These are phyloP conservation scores for Ctenicera cuprea DNA, from an alignment of 2,888 invertebrate species.

Conservation along the genomic window DNA sequence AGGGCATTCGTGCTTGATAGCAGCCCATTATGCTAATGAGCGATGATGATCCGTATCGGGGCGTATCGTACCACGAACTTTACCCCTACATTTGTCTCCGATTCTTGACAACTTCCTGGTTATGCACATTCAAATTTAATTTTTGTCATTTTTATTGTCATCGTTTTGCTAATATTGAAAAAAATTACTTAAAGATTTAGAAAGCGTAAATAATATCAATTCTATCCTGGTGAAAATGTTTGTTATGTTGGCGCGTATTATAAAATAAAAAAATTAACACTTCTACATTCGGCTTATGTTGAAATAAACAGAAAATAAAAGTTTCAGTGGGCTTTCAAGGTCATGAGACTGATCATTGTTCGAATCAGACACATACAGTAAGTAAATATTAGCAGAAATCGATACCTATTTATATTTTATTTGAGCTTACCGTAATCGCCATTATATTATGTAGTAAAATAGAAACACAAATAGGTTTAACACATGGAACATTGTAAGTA, in stretches of 20 bases:
- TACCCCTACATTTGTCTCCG: slow-evolving; percentile 49
- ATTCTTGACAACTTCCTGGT: slow-evolving; percentile 50
- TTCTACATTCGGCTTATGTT: too few relatives aligned
- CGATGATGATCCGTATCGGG: slow-evolving; percentile 63
- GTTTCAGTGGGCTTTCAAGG: neutral
- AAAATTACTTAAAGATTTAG: too few relatives aligned
- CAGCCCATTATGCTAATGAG: slow-evolving; percentile 63
- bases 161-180: neutral
- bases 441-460: slow-evolving; percentile 18
- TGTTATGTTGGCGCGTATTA: too few relatives aligned
- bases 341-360: neutral
- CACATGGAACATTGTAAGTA: neutral
- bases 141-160: slow-evolving; percentile 48
- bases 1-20: slow-evolving; percentile 53
- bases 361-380: neutral
- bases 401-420: slow-evolving; percentile 24
- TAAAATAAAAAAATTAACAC: too few relatives aligned
- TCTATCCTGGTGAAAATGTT: too few relatives aligned
- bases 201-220: too few relatives aligned
- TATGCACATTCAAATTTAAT: slow-evolving; percentile 40
- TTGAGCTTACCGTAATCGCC: slow-evolving; percentile 11
- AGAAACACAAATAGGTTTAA: slow-evolving; percentile 6
- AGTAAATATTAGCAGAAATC: slow-evolving; percentile 25
- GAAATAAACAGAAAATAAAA: too few relatives aligned
- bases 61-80: slow-evolving; percentile 55